phyloP scores from a whole-genome alignment of 2,797 vertebrate species.

The Anabacerthia variegaticeps region DNA sequence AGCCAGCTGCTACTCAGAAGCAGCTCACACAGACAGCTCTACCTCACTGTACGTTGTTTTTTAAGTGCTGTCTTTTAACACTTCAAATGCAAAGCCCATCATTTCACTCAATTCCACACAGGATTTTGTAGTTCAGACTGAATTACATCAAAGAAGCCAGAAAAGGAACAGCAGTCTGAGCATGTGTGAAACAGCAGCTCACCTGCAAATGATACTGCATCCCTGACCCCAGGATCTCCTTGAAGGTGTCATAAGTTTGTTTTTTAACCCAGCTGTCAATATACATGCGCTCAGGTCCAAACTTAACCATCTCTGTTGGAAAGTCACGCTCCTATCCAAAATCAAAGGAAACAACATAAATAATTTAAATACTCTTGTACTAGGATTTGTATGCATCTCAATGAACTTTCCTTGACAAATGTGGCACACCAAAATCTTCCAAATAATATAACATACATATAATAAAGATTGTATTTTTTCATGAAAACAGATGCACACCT shows the following conservation, averaged over 20 bases:
- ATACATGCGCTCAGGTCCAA: constrained; percentile 94
- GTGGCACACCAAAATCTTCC: background rate
- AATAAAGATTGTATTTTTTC: background rate
- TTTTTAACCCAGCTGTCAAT: constrained; percentile 97
- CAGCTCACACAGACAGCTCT: background rate
- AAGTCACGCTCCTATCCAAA: constrained; percentile 88
- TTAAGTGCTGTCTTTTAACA: background rate
- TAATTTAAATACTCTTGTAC: background rate
- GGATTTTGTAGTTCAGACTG: background rate
- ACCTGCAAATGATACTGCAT: constrained; percentile 98
- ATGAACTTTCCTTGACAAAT: background rate
- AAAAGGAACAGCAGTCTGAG: background rate
- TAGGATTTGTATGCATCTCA: background rate
- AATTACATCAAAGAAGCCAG: background rate
- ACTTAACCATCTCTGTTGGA: constrained; percentile 91
- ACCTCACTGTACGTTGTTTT: background rate
- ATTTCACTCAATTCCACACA: background rate
- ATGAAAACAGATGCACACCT: background rate
- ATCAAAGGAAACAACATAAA: background rate
- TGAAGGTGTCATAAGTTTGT: constrained; percentile 92
- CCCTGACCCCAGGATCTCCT: constrained; percentile 92
- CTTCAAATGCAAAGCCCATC: background rate
- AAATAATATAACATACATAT: background rate
- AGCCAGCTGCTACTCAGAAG: background rate
- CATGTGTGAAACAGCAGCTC: background rate